Evolutionary conservation across 2,797 vertebrate species (phyloP).

Genomic region (Crypturellus tataupa): DNA sequence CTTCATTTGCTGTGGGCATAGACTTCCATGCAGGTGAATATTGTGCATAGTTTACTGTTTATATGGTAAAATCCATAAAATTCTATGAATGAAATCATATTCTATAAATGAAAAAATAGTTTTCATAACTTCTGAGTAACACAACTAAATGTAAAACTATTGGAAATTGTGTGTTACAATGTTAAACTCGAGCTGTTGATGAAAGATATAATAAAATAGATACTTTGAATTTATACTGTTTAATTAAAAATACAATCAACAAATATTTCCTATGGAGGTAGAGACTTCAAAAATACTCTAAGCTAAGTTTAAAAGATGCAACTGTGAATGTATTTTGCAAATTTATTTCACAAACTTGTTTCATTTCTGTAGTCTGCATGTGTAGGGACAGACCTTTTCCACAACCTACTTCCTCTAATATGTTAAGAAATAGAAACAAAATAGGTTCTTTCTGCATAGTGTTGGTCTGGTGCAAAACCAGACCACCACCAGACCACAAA

Average conservation of each 20-base stretch:
- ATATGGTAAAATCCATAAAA: neutral
- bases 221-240: too few species aligned
- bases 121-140: neutral
- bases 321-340: neutral
- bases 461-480: too few species aligned
- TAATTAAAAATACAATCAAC: neutral
- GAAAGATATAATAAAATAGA: too few species aligned
- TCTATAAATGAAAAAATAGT: neutral
- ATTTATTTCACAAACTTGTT: too few species aligned
- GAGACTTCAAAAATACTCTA: neutral
- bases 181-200: neutral
- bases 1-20: slow-evolving; percentile 96
- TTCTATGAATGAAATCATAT: neutral
- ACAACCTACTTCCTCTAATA: neutral
- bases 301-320: too few species aligned
- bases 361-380: too few species aligned
- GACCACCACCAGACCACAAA: too few species aligned
- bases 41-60: neutral
- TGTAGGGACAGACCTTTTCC: neutral
- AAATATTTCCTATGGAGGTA: neutral
- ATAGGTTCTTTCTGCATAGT: too few species aligned
- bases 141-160: neutral
- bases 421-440: too few species aligned
- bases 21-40: slow-evolving; percentile 96
- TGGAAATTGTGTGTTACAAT: neutral